phyloP scores from a whole-genome alignment of 2,797 vertebrate species.

The Acomys russatus region DNA sequence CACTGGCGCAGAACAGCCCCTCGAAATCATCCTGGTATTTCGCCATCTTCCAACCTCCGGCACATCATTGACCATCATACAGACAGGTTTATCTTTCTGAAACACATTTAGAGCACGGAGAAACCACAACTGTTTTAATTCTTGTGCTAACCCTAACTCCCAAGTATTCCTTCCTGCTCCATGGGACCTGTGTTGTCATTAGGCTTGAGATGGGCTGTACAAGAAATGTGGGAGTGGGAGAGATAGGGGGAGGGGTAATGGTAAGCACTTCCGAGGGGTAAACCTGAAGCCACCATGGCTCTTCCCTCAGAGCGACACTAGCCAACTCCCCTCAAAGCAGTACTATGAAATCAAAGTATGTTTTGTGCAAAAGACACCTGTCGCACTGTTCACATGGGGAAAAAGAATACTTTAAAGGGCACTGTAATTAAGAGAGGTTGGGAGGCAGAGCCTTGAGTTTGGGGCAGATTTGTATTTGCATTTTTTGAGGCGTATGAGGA shows the following conservation, averaged over 20 bases:
- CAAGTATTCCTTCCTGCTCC: rapidly evolving
- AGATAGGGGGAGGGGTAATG: rapidly evolving
- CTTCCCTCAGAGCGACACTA: background rate
- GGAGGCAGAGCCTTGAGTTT: no score
- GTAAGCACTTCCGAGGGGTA: rapidly evolving
- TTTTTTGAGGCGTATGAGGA: background rate
- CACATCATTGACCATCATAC: rapidly evolving
- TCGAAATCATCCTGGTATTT: rapidly evolving
- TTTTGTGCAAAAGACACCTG: background rate
- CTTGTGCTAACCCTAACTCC: rapidly evolving
- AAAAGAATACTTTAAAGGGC: background rate
- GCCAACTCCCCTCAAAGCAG: background rate
- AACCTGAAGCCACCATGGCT: rapidly evolving
- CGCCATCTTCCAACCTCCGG: background rate
- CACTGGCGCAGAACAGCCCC: background rate
- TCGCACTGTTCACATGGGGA: rapidly evolving
- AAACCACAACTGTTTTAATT: rapidly evolving
- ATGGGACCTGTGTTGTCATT: rapidly evolving
- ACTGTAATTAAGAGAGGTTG: background rate
- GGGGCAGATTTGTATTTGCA: no score
- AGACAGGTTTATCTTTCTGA: background rate
- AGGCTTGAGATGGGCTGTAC: rapidly evolving
- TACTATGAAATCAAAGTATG: rapidly evolving
- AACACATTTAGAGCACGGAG: background rate
- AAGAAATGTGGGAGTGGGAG: background rate